These are phyloP conservation scores for Emmelina monodactyla DNA, from an alignment of 2,888 invertebrate species.

Conservation along the genomic window DNA sequence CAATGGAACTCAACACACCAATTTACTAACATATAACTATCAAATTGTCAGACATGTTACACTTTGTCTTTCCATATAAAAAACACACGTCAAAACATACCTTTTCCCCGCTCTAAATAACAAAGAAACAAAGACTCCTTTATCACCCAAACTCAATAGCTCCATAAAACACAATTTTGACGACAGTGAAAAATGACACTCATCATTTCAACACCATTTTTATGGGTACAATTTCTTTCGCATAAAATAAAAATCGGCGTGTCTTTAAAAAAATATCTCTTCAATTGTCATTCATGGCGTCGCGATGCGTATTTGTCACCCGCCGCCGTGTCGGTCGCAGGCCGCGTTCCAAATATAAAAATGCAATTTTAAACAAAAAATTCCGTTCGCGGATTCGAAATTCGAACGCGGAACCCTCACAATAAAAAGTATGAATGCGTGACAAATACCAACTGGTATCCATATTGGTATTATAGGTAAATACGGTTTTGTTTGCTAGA, in stretches of 20 bases:
- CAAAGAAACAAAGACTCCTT: constrained; percentile 24
- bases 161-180: constrained; percentile 50
- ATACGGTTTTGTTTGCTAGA: background rate
- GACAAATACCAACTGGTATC: constrained; percentile 27
- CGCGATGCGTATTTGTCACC: constrained; percentile 63
- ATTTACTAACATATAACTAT: no score
- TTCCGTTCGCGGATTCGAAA: constrained; percentile 36
- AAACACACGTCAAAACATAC: no score
- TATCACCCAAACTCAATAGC: constrained; percentile 47
- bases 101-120: no score
- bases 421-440: constrained; percentile 53
- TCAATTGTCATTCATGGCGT: constrained; percentile 66
- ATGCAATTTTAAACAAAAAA: constrained; percentile 64
- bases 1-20: no score
- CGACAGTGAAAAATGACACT: constrained; percentile 60
- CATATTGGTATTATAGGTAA: constrained; percentile 2
- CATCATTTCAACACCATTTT: constrained; percentile 62
- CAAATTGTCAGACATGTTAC: no score
- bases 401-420: constrained; percentile 38
- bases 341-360: constrained; percentile 63
- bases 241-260: constrained; percentile 57
- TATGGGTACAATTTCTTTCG: constrained; percentile 62
- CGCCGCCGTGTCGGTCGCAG: constrained; percentile 44
- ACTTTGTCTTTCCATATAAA: no score
- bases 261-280: constrained; percentile 64